Base-by-base conservation (phyloP, 2,888 invertebrate genomes). In the Sclerodermus sp. region DNA sequence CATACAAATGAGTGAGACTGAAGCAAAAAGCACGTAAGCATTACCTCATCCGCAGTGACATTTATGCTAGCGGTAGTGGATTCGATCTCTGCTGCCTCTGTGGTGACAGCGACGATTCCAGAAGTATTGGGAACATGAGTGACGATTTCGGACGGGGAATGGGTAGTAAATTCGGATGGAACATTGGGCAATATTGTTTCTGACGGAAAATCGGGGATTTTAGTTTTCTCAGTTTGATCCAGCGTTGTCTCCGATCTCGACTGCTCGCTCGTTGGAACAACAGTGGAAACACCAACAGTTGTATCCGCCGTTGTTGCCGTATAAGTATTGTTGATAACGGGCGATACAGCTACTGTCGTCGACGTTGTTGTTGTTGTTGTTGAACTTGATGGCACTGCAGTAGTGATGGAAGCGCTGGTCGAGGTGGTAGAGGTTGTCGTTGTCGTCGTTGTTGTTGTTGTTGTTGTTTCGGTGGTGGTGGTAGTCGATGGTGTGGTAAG, bases 31-130 rank as follows among this genome's bases (percentile, higher is more conserved):
- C 69, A 40, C 58, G 44, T 58, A 76, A 75, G 78, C 74, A 70
- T 78, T 77, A 77, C 77, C 77, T 77, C 76, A 45, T 74, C 68
- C 49, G 64, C 63, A 46, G 74, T 75, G 56, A 64, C 53, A 68
- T 70, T 73, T 66, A 62, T 57, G 57, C 67, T 66, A 61, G 64
- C 64, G 58, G 60, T 62, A 45, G 65, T 67, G 45, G 50, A 47
- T 17, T 68, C 73, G 43, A 59, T 47, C 40, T 71, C 73, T 45
- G 59, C 46, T 48, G 55, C 67, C 14, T 61, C 65, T 23, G 52
- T 51, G 43, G 53, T 31, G 36, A 46, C 59, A 29, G 49, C 49
- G 3, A 45, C 42, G 8, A 42, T 47, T 40, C 48, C 55, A 5
- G 46, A 17, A 30, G 51, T 53, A 54, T 58, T 56, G 55, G 51